Percentiles rank a stretch among this genome's conserved stretches.
These are phyloP conservation scores for Gortyna flavago DNA, from an alignment of 2,888 invertebrate species.

Conservation along the genomic window DNA sequence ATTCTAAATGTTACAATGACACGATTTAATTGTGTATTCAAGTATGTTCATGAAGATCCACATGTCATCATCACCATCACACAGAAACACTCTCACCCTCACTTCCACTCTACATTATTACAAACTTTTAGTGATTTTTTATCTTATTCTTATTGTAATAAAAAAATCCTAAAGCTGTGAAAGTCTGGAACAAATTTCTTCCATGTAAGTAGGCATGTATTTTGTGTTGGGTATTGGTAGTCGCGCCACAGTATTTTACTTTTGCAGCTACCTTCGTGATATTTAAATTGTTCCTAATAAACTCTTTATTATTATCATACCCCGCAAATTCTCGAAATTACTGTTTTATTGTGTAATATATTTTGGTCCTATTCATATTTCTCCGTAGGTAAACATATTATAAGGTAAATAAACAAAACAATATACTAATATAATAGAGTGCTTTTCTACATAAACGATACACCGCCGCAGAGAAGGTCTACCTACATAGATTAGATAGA, in stretches of 20 bases:
- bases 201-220: no score
- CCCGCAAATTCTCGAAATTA: conserved; percentile 11
- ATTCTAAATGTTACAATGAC: conserved; percentile 9
- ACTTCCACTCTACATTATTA: neutral
- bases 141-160: no score
- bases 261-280: neutral
- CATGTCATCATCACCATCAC: neutral
- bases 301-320: neutral
- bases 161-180: no score
- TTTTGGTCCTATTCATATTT: conserved; percentile 27
- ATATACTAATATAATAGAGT: conserved; percentile 33
- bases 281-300: neutral
- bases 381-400: conserved; percentile 14
- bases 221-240: neutral
- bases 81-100: neutral
- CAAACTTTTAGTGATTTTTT: neutral
- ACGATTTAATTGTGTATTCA: neutral
- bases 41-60: neutral
- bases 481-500: conserved; percentile 15
- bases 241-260: neutral
- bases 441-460: conserved; percentile 28
- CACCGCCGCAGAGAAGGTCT: conserved; percentile 5
- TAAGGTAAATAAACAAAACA: conserved; percentile 27
- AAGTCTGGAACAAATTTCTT: no score
- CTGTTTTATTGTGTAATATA: conserved; percentile 19